These are phyloP conservation scores for Eueides isabella DNA, from an alignment of 1,140 invertebrate genomes.

Conservation along the genomic window DNA sequence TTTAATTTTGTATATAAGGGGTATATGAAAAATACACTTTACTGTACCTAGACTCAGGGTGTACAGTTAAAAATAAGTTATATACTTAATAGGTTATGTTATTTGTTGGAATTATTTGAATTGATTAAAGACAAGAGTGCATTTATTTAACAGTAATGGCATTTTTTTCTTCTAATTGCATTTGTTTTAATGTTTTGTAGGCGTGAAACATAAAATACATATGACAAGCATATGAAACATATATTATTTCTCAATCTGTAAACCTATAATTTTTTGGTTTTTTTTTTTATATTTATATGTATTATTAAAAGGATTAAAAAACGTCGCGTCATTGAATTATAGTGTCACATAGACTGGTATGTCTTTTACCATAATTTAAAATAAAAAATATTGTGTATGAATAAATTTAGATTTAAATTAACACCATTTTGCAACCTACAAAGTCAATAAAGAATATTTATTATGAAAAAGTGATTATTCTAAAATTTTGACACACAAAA, in stretches of 20 bases:
- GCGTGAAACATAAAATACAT: neutral
- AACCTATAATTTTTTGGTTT: neutral
- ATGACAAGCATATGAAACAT: neutral
- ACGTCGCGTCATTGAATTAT: conserved; percentile 38
- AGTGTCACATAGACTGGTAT: conserved; percentile 31
- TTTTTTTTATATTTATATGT: conserved; percentile 11
- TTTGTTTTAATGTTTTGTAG: neutral
- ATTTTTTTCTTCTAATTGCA: neutral
- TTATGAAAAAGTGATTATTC: conserved; percentile 33
- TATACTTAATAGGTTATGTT: neutral
- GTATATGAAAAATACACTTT: neutral
- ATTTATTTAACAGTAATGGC: neutral
- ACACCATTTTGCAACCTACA: neutral
- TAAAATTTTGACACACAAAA: conserved; percentile 66
- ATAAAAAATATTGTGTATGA: neutral
- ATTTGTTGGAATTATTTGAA: neutral
- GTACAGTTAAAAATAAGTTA: neutral
- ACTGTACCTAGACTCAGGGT: neutral
- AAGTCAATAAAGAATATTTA: neutral
- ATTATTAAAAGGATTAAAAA: conserved; percentile 30
- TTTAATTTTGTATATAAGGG: neutral
- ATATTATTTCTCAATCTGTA: neutral
- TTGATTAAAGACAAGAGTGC: neutral
- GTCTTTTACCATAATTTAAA: conserved; percentile 22
- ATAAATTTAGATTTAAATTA: neutral